These are phyloP conservation scores for Pseudobourletiella spinata DNA, from an alignment of 1,140 invertebrate species.

Conservation along the genomic window DNA sequence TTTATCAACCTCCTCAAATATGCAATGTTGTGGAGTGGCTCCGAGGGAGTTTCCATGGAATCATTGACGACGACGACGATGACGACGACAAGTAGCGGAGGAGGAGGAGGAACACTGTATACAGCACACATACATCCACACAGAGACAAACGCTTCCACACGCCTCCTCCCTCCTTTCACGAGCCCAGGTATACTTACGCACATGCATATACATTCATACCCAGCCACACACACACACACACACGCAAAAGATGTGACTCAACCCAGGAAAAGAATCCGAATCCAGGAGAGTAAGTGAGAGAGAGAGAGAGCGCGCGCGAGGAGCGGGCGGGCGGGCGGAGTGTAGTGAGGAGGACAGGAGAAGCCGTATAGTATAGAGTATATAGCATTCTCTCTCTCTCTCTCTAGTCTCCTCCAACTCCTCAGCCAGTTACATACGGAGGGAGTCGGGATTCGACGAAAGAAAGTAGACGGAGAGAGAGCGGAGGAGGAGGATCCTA, in stretches of 20 bases:
- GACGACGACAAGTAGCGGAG: too few relatives aligned
- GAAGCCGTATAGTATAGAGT: too few relatives aligned
- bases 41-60: constrained; percentile 21
- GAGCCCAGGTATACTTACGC: too few relatives aligned
- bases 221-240: neutral
- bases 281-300: neutral
- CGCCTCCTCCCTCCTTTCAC: too few relatives aligned
- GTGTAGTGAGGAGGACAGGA: too few relatives aligned
- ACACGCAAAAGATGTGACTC: constrained; percentile 21
- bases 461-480: constrained; percentile 4
- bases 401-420: too few relatives aligned
- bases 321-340: neutral
- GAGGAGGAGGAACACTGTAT: too few relatives aligned
- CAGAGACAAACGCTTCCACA: too few relatives aligned
- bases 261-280: constrained; percentile 12
- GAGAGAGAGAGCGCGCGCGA: neutral
- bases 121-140: too few relatives aligned
- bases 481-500: constrained; percentile 7
- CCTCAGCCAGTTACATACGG: constrained; percentile 1
- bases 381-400: too few relatives aligned
- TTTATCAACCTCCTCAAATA: constrained; percentile 15
- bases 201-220: too few relatives aligned
- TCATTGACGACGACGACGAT: constrained; percentile 5
- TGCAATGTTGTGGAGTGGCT: constrained; percentile 24
- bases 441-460: constrained; percentile 21